phyloP scores from a whole-genome alignment of 2,888 invertebrate species.

The Aleiodes testaceus region DNA sequence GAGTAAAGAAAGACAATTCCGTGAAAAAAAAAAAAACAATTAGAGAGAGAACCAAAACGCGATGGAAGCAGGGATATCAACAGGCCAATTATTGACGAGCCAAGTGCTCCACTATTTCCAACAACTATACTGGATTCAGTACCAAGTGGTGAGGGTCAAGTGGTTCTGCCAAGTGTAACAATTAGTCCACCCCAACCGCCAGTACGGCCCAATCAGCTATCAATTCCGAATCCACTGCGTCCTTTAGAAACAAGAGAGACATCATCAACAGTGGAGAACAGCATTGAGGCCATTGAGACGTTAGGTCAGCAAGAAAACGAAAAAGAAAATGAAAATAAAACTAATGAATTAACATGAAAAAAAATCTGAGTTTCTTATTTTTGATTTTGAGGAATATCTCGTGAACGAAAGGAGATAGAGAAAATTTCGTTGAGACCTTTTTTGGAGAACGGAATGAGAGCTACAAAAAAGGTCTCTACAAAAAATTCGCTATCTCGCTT shows the following conservation, averaged over 20 bases:
- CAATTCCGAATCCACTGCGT: constrained; percentile 56
- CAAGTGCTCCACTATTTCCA: constrained; percentile 50
- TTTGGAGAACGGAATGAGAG: no score
- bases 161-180: constrained; percentile 53
- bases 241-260: constrained; percentile 49
- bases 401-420: no score
- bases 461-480: no score
- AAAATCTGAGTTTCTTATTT: not conserved
- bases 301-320: constrained; percentile 30
- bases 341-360: constrained; percentile 19
- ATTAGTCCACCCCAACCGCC: constrained; percentile 52
- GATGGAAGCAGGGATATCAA: constrained; percentile 45
- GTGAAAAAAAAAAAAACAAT: constrained; percentile 34
- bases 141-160: constrained; percentile 35
- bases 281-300: not conserved
- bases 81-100: constrained; percentile 48
- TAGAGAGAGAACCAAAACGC: constrained; percentile 55
- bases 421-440: no score
- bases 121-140: constrained; percentile 43
- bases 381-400: no score
- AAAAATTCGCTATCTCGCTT: not conserved
- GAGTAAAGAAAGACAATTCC: constrained; percentile 4
- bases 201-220: constrained; percentile 54
- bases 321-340: not conserved
- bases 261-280: not conserved